Conservation (phyloP, 2,797 vertebrate genomes). For the Sebastes alutus region DNA sequence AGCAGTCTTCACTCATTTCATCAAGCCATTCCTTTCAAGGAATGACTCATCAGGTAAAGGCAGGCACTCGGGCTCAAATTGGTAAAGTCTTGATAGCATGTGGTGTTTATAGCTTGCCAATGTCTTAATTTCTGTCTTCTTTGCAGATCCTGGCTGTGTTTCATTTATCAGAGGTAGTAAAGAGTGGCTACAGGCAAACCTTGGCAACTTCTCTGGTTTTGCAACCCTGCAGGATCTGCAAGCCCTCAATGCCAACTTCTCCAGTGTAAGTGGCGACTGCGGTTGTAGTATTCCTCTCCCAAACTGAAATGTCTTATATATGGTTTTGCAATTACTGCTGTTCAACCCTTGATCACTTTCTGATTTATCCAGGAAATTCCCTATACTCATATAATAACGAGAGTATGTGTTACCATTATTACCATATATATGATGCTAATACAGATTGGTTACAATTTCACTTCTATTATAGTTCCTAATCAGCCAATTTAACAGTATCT, state of each 20-base stretch:
- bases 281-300: not conserved
- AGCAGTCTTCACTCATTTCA: constrained; percentile 7
- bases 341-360: not conserved
- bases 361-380: not conserved
- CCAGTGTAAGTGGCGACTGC: constrained; percentile 42
- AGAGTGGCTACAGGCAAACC: constrained; percentile 59
- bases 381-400: not conserved
- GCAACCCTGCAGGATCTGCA: constrained; percentile 47
- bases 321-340: not conserved
- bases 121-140: not conserved
- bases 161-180: constrained; percentile 12
- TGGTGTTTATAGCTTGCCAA: not conserved
- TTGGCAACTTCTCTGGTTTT: constrained; percentile 55
- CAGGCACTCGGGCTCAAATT: not conserved
- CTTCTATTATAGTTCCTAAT: not conserved
- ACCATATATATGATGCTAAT: not conserved
- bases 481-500: not conserved
- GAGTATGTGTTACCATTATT: not conserved
- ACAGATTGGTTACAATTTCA: not conserved
- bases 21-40: constrained; percentile 48
- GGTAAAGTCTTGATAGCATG: not conserved
- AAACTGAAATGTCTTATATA: not conserved
- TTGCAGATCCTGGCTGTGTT: constrained; percentile 64
- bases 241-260: constrained; percentile 53
- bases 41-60: constrained; percentile 58